These are phyloP conservation scores for Muscicapa adusta DNA, from an alignment of 2,113 vertebrate species.

Conservation along the genomic window DNA sequence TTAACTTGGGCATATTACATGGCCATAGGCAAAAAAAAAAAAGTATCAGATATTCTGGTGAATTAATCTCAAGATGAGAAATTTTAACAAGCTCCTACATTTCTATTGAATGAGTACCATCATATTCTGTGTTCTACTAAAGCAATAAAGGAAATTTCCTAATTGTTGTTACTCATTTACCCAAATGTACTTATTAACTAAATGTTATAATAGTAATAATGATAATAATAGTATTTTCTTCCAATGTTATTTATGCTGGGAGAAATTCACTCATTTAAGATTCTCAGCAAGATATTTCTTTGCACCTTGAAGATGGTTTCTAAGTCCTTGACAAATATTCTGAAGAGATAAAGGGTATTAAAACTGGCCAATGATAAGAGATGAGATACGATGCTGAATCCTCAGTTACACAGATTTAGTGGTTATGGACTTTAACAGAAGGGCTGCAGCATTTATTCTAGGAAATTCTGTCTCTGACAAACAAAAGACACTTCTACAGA, in stretches of 20 bases:
- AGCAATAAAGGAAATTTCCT: not conserved
- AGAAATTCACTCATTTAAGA: not conserved
- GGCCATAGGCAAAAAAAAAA: not conserved
- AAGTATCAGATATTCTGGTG: not conserved
- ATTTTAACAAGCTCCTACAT: not conserved
- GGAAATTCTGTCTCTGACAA: conserved; percentile 18
- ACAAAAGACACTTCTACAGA: conserved; percentile 11
- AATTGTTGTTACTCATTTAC: not conserved
- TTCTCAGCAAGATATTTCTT: not conserved
- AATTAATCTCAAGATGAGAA: not conserved
- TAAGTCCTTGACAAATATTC: conserved; percentile 39
- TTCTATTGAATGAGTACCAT: not conserved
- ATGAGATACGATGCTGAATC: not conserved
- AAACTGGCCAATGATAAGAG: not conserved
- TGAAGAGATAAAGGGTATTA: conserved; percentile 6
- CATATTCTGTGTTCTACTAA: not conserved
- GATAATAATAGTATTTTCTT: not conserved
- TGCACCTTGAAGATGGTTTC: not conserved
- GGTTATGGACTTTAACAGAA: conserved; percentile 40
- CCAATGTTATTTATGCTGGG: not conserved
- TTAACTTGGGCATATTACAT: not conserved
- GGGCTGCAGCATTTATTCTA: conserved; percentile 37
- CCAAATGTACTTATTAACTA: not conserved
- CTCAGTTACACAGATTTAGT: conserved; percentile 57
- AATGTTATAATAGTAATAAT: not conserved